phyloP scores from a whole-genome alignment of 2,113 vertebrate species.

The Dipodomys spectabilis region DNA sequence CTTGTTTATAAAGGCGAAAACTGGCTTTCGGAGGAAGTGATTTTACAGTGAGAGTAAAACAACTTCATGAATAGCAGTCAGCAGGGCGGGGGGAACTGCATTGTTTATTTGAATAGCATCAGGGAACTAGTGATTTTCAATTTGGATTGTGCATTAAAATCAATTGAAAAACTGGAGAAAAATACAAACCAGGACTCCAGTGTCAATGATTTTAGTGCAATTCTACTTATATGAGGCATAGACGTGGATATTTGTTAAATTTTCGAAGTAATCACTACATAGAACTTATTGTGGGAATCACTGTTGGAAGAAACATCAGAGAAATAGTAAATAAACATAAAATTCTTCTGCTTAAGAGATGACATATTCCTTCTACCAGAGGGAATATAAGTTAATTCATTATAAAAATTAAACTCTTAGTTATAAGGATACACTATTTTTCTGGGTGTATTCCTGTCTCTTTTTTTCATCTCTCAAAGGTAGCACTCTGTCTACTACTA shows the following conservation, averaged over 20 bases:
- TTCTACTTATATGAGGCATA: background rate
- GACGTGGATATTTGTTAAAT: background rate
- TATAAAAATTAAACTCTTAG: constrained; percentile 26
- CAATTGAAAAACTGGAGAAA: background rate
- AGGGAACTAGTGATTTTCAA: background rate
- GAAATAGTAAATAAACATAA: constrained; percentile 21
- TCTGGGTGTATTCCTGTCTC: too few relatives aligned
- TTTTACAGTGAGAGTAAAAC: constrained; percentile 33
- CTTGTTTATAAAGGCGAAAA: constrained; percentile 25
- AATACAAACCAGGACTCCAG: background rate
- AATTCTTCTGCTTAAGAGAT: background rate
- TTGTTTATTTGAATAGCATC: constrained; percentile 15
- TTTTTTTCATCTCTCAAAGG: background rate
- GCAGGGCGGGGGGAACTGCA: background rate
- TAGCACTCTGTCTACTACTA: too few relatives aligned
- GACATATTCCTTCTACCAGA: background rate
- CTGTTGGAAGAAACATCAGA: background rate
- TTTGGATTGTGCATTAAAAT: background rate
- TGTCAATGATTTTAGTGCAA: background rate
- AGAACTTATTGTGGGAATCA: background rate
- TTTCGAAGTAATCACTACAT: background rate
- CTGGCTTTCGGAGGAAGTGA: constrained; percentile 7
- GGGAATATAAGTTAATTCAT: background rate
- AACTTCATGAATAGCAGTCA: background rate
- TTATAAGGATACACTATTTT: background rate